Evolutionary conservation across 2,888 invertebrate genomes (phyloP), one percentile per base, ranked within the genome.

Genomic region (Lydus trimaculatus): DNA sequence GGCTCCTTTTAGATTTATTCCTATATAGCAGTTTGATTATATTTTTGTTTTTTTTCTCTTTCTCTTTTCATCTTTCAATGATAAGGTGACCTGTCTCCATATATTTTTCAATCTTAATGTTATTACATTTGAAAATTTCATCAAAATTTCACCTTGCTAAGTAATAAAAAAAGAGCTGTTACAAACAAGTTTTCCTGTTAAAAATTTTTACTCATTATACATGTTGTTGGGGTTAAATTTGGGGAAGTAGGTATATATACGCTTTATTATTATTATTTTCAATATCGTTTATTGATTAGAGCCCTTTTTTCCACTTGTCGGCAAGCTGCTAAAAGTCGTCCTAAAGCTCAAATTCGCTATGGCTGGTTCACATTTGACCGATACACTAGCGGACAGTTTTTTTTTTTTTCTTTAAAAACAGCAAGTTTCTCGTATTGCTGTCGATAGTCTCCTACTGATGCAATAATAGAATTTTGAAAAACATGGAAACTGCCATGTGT

Each of bases 1-100:
- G 64, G 70, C 67, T 67, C 70, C 67, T 70, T 67, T 67, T 67
- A 63, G 70, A 70, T 67, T 67, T 62, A 70, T 67, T 62, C 59
- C 23, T 36, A 60, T 17, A 62, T 48, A 31, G 6, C n/a, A 61
- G 61, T 62, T 65, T 69, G 65, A 69, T 69, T 59, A 31, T 62
- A 65, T 58, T 65, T 65, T 65, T 61, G 58, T 59, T 64, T 65
- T 6, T 23, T 23, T 25, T 5, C 23, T 23, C 13, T 36, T 36
- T 13, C 4, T 13, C 13, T 13, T 36, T 36, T 13, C 15, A n/a
- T n/a, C n/a, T n/a, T n/a, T 36, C 11, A 36, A 15, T 11, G 13
- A 36, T 11, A 2, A 13, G 28, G n/a, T 28, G 13, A 36, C 13
- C 15, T 36, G 36, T 15, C 36, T 36, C n/a, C n/a, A 4, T 36